These are phyloP conservation scores for Solea senegalensis DNA, from an alignment of 2,113 vertebrate genomes.

Conservation along the genomic window DNA sequence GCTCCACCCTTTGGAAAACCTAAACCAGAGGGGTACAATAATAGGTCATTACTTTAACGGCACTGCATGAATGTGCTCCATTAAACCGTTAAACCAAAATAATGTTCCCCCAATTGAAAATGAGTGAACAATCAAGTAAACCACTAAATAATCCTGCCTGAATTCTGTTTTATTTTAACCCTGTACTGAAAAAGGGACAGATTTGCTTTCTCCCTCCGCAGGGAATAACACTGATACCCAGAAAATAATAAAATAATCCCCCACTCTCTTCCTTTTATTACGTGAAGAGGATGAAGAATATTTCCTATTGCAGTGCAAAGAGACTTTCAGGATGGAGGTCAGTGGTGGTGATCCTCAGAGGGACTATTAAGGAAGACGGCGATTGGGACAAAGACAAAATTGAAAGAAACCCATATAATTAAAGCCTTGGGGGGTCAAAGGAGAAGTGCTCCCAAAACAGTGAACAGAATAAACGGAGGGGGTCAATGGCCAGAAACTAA, in stretches of 20 bases:
- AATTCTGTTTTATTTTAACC: neutral
- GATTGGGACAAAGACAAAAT: slow-evolving; percentile 48
- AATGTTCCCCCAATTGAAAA: neutral
- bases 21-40: slow-evolving; percentile 41
- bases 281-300: slow-evolving; percentile 52
- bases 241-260: slow-evolving; percentile 65
- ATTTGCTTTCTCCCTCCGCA: slow-evolving; percentile 35
- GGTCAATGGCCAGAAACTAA: slow-evolving; percentile 26
- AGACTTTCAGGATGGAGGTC: slow-evolving; percentile 39
- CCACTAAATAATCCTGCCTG: neutral
- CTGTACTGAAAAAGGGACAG: slow-evolving; percentile 33
- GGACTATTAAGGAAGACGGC: slow-evolving; percentile 10
- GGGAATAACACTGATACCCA: slow-evolving; percentile 73
- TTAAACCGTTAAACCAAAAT: neutral
- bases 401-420: slow-evolving; percentile 41
- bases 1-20: slow-evolving; percentile 72
- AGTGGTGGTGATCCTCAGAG: neutral
- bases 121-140: neutral
- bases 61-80: neutral
- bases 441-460: slow-evolving; percentile 49
- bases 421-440: slow-evolving; percentile 56
- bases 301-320: slow-evolving; percentile 33
- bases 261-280: slow-evolving; percentile 30
- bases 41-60: slow-evolving; percentile 4
- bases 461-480: slow-evolving; percentile 48